These are phyloP conservation scores for Champsocephalus gunnari DNA, from an alignment of 2,797 vertebrate species.

Conservation along the genomic window DNA sequence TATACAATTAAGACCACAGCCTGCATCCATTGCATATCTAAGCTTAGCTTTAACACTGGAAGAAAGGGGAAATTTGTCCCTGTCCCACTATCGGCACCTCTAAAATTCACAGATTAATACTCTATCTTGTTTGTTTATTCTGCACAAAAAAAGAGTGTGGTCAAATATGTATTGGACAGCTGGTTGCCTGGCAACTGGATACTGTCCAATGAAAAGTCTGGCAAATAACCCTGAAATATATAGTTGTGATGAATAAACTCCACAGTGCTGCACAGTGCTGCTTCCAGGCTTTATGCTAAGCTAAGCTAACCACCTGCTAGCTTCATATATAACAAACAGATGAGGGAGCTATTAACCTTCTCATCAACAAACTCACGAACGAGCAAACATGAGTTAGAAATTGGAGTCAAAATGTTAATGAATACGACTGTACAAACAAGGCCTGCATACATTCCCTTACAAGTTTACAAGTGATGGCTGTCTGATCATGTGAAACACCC, in stretches of 20 bases:
- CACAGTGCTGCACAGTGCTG: background rate
- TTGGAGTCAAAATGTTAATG: background rate
- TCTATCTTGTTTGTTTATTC: background rate
- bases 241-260: background rate
- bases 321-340: background rate
- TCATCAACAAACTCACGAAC: background rate
- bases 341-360: background rate
- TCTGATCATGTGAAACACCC: conserved; percentile 9
- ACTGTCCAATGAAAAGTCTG: background rate
- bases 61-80: background rate
- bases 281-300: background rate
- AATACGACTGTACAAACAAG: background rate
- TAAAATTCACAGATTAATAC: background rate
- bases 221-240: background rate
- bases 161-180: background rate
- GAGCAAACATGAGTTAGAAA: background rate
- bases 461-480: background rate
- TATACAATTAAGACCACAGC: background rate
- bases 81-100: background rate
- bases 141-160: background rate
- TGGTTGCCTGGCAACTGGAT: background rate
- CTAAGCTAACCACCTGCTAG: background rate
- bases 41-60: background rate
- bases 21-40: background rate
- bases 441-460: background rate